A percentile compares a stretch with the other conserved stretches of the same genome.
Evolutionary conservation across 2,888 invertebrate species (phyloP).

Genomic region (Gandaritis pyraliata): DNA sequence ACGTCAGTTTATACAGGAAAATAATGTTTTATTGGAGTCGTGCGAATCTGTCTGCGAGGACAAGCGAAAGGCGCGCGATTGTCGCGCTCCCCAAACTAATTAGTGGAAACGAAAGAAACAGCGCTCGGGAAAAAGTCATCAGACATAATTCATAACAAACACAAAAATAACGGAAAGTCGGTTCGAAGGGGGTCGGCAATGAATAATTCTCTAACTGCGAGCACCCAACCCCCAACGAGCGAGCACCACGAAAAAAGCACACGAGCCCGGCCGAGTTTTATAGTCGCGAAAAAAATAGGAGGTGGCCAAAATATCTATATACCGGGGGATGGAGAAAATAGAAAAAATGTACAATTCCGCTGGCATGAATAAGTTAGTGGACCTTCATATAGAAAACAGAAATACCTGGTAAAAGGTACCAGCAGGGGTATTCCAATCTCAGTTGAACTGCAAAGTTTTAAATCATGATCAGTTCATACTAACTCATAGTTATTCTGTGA

Average conservation of each 20-base stretch:
- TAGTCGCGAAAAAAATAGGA: slow-evolving; percentile 81
- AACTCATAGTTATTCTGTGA: too few species aligned
- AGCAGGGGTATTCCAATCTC: too few species aligned
- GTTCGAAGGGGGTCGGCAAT: slow-evolving; percentile 83
- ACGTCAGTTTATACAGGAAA: slow-evolving; percentile 68
- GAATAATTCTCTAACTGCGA: slow-evolving; percentile 84
- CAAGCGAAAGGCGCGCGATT: slow-evolving; percentile 9
- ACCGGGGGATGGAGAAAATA: slow-evolving; percentile 71
- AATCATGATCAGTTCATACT: too few species aligned
- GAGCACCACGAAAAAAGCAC: slow-evolving; percentile 80
- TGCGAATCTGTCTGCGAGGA: slow-evolving; percentile 45
- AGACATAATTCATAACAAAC: slow-evolving; percentile 84
- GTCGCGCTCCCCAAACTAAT: slow-evolving; percentile 71
- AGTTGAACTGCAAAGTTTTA: too few species aligned
- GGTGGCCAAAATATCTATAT: slow-evolving; percentile 82
- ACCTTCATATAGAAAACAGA: slow-evolving; percentile 78
- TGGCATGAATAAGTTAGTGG: slow-evolving; percentile 83
- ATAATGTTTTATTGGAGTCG: slow-evolving; percentile 65
- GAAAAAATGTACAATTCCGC: slow-evolving; percentile 80
- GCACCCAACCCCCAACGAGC: slow-evolving; percentile 71
- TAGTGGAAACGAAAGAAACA: slow-evolving; percentile 80
- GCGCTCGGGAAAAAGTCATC: slow-evolving; percentile 79
- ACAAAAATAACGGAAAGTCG: slow-evolving; percentile 83
- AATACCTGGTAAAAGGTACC: too few species aligned
- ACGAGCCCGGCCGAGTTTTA: slow-evolving; percentile 79